phyloP scores from a whole-genome alignment of 2,113 vertebrate species.

The Formicarius rufipectus region DNA sequence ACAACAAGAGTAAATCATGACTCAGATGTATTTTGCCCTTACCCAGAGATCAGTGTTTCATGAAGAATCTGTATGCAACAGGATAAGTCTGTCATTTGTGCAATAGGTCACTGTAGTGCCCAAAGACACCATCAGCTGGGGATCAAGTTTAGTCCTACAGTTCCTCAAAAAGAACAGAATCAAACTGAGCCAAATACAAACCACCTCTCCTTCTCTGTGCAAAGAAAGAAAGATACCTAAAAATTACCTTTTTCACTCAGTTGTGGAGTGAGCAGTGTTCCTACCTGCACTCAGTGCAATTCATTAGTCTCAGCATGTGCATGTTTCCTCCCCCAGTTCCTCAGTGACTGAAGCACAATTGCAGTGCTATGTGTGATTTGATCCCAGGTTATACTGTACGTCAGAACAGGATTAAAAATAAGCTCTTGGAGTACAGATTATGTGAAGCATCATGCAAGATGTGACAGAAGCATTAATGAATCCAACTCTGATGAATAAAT shows the following conservation, averaged over 20 bases:
- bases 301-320: neutral
- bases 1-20: neutral
- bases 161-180: neutral
- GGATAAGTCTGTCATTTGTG: neutral
- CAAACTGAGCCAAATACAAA: neutral
- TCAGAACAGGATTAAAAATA: conserved; percentile 60
- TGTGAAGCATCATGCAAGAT: neutral
- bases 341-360: neutral
- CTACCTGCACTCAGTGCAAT: neutral
- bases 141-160: neutral
- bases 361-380: conserved; percentile 14
- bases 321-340: neutral
- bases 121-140: neutral
- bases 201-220: neutral
- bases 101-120: neutral
- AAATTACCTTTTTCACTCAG: neutral
- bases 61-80: neutral
- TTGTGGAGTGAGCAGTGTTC: neutral
- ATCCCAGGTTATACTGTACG: neutral
- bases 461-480: conserved; percentile 38
- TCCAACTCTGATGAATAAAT: conserved; percentile 22
- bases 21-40: neutral
- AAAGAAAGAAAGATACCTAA: neutral
- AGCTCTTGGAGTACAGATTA: conserved; percentile 34
- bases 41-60: neutral